Evolutionary conservation across 2,113 vertebrate genomes (phyloP).

Genomic region (Oxyura jamaicensis): DNA sequence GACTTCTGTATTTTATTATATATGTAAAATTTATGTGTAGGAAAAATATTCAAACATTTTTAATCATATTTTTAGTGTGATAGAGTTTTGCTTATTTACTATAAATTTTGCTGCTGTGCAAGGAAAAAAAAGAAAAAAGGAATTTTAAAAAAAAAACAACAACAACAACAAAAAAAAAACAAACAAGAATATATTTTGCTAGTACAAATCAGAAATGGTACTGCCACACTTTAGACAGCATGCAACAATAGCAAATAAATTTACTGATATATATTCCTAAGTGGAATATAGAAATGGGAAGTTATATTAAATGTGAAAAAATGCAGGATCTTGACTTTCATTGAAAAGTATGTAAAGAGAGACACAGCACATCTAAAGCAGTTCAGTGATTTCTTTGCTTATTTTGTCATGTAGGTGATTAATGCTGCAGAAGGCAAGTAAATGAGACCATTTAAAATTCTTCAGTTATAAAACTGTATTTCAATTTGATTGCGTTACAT

Average conservation of each 20-base stretch:
- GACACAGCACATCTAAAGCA: background rate
- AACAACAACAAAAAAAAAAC: no score
- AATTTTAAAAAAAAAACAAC: no score
- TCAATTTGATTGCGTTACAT: background rate
- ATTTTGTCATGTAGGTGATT: background rate
- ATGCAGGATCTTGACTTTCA: background rate
- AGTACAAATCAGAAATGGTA: background rate
- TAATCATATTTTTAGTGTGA: background rate
- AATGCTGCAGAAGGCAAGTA: background rate
- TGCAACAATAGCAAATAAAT: background rate
- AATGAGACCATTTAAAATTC: background rate
- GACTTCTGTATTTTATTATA: background rate
- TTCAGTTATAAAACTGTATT: background rate
- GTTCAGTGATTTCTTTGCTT: background rate
- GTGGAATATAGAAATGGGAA: background rate
- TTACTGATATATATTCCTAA: background rate
- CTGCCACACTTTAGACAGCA: background rate
- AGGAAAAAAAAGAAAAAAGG: background rate
- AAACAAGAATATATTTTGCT: background rate
- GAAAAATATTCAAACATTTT: background rate
- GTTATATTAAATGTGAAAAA: background rate
- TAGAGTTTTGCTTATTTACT: background rate
- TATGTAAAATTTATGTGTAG: background rate
- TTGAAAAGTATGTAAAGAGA: background rate
- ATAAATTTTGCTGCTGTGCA: background rate